phyloP scores from a whole-genome alignment of 2,797 vertebrate genomes.

The Scyliorhinus canicula region DNA sequence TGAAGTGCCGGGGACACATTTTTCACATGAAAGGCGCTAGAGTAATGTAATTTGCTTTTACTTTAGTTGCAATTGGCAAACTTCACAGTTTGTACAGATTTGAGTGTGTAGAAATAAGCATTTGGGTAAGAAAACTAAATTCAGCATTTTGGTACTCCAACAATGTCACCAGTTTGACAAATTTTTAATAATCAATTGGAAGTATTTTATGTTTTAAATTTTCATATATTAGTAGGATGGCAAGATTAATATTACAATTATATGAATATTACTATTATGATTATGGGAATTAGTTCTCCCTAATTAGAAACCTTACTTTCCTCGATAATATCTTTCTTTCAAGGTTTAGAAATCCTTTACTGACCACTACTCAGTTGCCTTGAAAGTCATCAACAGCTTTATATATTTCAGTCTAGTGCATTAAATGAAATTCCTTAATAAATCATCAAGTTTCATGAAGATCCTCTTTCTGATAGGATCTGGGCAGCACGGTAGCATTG shows the following conservation, averaged over 20 bases:
- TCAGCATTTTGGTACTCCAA: background rate
- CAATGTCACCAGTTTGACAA: background rate
- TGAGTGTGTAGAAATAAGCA: background rate
- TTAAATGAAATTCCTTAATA: slow-evolving; percentile 5
- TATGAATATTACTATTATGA: background rate
- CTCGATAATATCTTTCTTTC: background rate
- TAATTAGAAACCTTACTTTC: background rate
- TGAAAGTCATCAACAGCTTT: background rate
- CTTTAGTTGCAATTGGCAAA: background rate
- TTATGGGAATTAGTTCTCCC: background rate
- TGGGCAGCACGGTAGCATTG: too few species aligned
- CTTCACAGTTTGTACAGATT: background rate
- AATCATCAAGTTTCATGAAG: background rate
- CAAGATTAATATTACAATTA: background rate
- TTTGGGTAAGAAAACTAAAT: background rate
- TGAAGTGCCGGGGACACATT: background rate
- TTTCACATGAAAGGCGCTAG: background rate
- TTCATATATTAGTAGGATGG: background rate
- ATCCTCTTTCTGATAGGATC: too few species aligned
- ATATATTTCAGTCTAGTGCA: background rate
- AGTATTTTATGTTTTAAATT: background rate
- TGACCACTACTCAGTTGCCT: background rate
- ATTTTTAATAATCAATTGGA: background rate
- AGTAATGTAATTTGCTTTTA: background rate
- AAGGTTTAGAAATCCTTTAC: background rate